Conservation (phyloP, 2,888 invertebrate genomes). For the Calephelis perditalis region DNA sequence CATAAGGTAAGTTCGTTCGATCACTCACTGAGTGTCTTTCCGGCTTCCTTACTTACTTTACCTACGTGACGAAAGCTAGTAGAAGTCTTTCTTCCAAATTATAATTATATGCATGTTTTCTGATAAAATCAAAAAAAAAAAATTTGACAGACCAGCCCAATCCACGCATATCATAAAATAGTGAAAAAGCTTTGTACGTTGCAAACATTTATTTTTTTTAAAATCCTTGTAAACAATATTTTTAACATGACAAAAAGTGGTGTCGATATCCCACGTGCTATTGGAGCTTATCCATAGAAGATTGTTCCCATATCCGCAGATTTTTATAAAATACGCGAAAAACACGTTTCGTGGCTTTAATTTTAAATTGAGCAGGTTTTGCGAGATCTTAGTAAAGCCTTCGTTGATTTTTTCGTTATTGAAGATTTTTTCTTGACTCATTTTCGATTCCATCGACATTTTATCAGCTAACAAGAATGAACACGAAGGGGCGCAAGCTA, state of each 20-base stretch:
- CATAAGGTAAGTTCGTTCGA: too few relatives aligned
- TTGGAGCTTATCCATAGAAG: slow-evolving; percentile 53
- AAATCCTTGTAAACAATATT: slow-evolving; percentile 12
- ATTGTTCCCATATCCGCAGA: slow-evolving; percentile 72
- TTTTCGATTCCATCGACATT: slow-evolving; percentile 30
- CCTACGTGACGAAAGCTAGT: too few relatives aligned
- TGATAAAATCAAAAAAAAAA: too few relatives aligned
- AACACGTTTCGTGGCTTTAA: slow-evolving; percentile 79
- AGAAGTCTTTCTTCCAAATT: too few relatives aligned
- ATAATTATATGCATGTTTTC: too few relatives aligned
- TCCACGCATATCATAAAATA: too few relatives aligned
- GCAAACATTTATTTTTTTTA: neutral
- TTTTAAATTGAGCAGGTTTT: slow-evolving; percentile 78
- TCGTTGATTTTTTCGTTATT: slow-evolving; percentile 52
- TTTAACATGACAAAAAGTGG: slow-evolving; percentile 30
- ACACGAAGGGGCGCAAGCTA: neutral
- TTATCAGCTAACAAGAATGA: neutral
- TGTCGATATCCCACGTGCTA: slow-evolving; percentile 43
- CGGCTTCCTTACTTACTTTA: too few relatives aligned
- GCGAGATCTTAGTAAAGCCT: slow-evolving; percentile 71
- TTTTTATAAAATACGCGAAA: slow-evolving; percentile 77
- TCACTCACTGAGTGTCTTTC: too few relatives aligned
- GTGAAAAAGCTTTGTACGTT: too few relatives aligned
- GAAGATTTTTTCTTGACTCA: slow-evolving; percentile 50
- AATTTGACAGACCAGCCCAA: too few relatives aligned